Evolutionary conservation across 2,797 vertebrate species (phyloP), one percentile per base, ranked within the genome.

Genomic region (Pangasius larnaudii): DNA sequence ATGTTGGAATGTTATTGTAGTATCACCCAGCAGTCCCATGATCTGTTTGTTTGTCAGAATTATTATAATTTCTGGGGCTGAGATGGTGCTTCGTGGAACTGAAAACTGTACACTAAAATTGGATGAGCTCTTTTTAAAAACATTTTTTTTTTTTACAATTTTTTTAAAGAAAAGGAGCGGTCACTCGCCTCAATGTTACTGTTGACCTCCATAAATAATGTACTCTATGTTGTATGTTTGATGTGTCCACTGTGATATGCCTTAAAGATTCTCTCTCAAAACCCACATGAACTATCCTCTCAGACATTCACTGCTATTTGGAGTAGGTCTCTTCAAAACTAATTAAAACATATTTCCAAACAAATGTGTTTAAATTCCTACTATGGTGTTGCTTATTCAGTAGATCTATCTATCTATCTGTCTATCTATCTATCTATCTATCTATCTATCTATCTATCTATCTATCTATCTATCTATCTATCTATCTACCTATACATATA

Each of bases 151-250:
- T 22, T 46, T 42, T 42, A 4, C 2, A 1, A 36, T 36, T 36
- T 71, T 24, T 49, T 75, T n/a, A 16, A 49, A 49, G 30, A 65
- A 84, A 84, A 85, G 77, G 74, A 59, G 30, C 18, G 42, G 24
- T 84, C 67, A 65, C 46, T 49, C 53, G 3, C 49, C 11, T 58
- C 39, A 53, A 27, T 67, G 16, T 30, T 65, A 30, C 59, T 69
- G 1, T 51, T 86, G 77, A 59, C 77, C n/a, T 82, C 5, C 33
- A 74, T 63, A 82, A 53, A 71, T 83, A 83, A 82, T 67, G 30
- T 39, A 86, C 65, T 53, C 10, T 88, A 19, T 3, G 33, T 13
- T 51, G 39, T 22, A 46, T 18, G 16, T 33, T 13, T 84, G 42
- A 67, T 30, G 27, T 9, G 24, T 49, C 24, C 13, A 19, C 3